Evolutionary conservation across 1,140 invertebrate species (phyloP).

Genomic region (Macrosteles quadrilineatus): DNA sequence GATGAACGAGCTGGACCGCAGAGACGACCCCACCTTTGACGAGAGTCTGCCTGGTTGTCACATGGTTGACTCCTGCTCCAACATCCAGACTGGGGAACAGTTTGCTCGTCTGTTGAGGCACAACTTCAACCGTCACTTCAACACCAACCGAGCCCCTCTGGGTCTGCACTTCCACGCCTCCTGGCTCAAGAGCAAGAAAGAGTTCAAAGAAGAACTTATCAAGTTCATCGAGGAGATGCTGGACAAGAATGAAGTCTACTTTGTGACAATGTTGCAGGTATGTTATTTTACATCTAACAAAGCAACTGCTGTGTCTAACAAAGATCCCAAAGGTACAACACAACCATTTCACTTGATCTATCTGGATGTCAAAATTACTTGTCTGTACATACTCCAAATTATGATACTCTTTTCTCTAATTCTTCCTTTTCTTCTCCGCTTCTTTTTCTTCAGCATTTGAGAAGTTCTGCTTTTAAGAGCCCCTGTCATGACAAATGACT

Average conservation of each 20-base stretch:
- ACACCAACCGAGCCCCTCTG: constrained; percentile 89
- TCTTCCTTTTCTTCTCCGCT: too few relatives aligned
- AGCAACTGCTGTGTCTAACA: too few relatives aligned
- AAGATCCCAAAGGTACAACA: too few relatives aligned
- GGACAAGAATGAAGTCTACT: constrained; percentile 88
- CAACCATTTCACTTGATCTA: too few relatives aligned
- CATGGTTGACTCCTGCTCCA: constrained; percentile 92
- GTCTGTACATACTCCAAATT: too few relatives aligned
- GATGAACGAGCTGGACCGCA: constrained; percentile 90
- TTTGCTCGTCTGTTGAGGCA: constrained; percentile 84
- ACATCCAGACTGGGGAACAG: constrained; percentile 86
- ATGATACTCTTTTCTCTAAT: too few relatives aligned
- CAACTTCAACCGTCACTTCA: constrained; percentile 93
- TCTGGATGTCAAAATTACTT: too few relatives aligned
- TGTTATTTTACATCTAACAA: constrained; percentile 32
- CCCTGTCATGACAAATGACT: too few relatives aligned
- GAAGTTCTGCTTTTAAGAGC: too few relatives aligned
- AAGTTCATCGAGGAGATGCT: constrained; percentile 95
- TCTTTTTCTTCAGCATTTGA: too few relatives aligned
- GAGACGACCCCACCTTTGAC: constrained; percentile 89
- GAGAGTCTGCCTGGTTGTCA: constrained; percentile 90
- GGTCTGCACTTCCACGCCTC: constrained; percentile 94
- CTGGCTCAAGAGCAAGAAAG: constrained; percentile 92
- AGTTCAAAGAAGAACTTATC: constrained; percentile 88
- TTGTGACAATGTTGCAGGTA: constrained; percentile 87